Conservation (phyloP, 1,140 invertebrate species). For the Drosophila teissieri region DNA sequence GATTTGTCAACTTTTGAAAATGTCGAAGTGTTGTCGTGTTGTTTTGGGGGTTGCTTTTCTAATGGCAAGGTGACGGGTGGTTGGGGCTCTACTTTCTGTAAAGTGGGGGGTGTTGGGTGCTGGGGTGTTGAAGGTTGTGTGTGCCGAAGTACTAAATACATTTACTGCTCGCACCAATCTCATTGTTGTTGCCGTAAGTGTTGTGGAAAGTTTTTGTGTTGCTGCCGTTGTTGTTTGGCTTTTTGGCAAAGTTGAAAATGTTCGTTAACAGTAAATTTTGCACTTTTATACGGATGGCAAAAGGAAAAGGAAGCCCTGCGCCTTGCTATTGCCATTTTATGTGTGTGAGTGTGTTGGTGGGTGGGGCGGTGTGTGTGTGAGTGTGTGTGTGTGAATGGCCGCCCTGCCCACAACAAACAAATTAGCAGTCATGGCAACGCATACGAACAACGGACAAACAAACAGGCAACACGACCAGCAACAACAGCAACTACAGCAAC, state of each 20-base stretch:
- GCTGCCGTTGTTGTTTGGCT: constrained; percentile 80
- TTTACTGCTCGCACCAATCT: constrained; percentile 53
- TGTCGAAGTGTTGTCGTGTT: constrained; percentile 76
- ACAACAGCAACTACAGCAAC: constrained; percentile 27
- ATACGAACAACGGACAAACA: constrained; percentile 57
- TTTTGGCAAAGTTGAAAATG: constrained; percentile 82
- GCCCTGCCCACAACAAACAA: constrained; percentile 79
- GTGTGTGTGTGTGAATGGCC: constrained; percentile 54
- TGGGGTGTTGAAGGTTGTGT: constrained; percentile 1
- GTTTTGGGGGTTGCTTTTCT: constrained; percentile 57
- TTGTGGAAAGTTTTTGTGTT: constrained; percentile 81
- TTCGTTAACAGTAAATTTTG: constrained; percentile 81
- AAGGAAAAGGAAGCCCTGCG: constrained; percentile 23
- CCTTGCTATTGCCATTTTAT: neutral
- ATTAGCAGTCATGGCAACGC: constrained; percentile 79
- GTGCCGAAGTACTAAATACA: constrained; percentile 74
- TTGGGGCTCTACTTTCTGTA: neutral
- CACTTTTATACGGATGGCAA: constrained; percentile 49
- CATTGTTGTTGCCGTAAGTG: constrained; percentile 77
- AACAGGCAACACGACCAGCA: constrained; percentile 54
- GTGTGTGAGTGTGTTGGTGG: constrained; percentile 1
- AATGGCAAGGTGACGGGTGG: constrained; percentile 67
- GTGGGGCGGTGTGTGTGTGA: neutral
- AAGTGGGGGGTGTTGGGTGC: neutral
- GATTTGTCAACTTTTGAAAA: constrained; percentile 82